Conservation (phyloP, 2,113 vertebrate species). For the Naja naja region DNA sequence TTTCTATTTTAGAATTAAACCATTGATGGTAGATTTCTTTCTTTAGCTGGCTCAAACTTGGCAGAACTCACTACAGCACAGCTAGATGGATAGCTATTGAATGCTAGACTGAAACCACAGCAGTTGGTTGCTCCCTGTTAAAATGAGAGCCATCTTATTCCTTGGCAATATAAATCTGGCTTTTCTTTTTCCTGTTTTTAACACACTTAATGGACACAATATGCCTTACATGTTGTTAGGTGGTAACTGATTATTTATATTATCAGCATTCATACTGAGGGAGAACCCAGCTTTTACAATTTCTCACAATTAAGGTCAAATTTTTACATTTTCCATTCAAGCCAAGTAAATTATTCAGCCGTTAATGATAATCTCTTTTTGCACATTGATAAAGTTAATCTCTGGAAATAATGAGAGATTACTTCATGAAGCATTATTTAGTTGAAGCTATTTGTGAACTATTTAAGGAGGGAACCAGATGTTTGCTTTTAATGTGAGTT, state of each 20-base stretch:
- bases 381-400: background rate
- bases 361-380: background rate
- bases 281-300: background rate
- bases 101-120: background rate
- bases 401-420: background rate
- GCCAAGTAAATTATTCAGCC: background rate
- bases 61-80: background rate
- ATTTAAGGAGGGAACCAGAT: background rate
- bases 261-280: background rate
- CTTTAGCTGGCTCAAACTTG: background rate
- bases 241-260: background rate
- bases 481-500: conserved; percentile 29
- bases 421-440: background rate
- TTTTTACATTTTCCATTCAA: background rate
- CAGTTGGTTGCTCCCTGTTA: background rate
- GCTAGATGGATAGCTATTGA: background rate
- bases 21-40: background rate
- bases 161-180: background rate
- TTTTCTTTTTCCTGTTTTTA: background rate
- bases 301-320: background rate
- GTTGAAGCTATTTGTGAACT: background rate
- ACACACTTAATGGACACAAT: background rate
- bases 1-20: background rate
- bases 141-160: background rate
- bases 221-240: background rate